phyloP scores from a whole-genome alignment of 2,888 invertebrate genomes.

The Xestia xanthographa region DNA sequence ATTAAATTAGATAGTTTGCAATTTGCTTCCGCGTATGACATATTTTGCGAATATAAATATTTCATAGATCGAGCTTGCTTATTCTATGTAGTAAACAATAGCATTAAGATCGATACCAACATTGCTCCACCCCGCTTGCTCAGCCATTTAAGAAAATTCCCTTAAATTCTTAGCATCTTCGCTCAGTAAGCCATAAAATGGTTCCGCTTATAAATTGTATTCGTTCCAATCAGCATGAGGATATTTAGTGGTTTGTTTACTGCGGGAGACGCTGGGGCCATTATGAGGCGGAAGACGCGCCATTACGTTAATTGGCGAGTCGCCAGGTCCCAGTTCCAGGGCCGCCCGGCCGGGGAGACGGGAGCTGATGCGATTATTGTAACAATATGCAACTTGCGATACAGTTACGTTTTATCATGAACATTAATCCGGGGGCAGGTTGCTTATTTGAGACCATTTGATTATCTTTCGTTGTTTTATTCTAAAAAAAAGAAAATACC shows the following conservation, averaged over 20 bases:
- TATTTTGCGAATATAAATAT: background rate
- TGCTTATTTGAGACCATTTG: background rate
- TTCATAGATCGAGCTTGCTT: background rate
- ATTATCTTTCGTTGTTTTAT: background rate
- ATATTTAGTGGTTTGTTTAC: constrained; percentile 66
- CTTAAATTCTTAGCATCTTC: constrained; percentile 13
- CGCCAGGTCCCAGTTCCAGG: constrained; percentile 1
- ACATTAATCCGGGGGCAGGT: constrained; percentile 3
- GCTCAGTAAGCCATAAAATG: constrained; percentile 21
- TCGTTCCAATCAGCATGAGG: constrained; percentile 46
- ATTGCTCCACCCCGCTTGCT: background rate
- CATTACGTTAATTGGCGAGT: constrained; percentile 62
- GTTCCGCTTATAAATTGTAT: constrained; percentile 47
- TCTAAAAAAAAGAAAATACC: too few species aligned
- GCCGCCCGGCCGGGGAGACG: background rate
- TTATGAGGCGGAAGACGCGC: constrained; percentile 57
- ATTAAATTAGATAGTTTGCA: too few species aligned
- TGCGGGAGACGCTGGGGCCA: constrained; percentile 40
- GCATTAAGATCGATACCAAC: background rate
- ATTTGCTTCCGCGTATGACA: background rate
- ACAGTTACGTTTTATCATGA: constrained; percentile 21
- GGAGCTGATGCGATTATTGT: constrained; percentile 32
- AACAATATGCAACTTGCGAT: constrained; percentile 37
- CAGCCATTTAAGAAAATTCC: constrained; percentile 14
- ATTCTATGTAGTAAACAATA: background rate